Evolutionary conservation across 2,888 invertebrate species (phyloP), one percentile per base, ranked within the genome.

Genomic region (Polyommatus iphigenia): DNA sequence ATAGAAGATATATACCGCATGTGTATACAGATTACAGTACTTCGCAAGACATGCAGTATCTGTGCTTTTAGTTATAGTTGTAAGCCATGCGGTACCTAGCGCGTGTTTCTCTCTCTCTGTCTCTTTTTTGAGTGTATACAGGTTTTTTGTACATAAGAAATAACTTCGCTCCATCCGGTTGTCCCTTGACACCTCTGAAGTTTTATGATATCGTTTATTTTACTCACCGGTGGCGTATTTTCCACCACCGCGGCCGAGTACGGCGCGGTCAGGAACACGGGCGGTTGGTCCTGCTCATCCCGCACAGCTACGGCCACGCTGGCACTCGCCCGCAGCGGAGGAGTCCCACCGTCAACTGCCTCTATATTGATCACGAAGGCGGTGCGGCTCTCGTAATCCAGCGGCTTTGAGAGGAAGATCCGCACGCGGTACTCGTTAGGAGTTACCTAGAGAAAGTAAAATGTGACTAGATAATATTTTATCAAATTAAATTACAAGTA

Each of bases 241-340:
- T 98, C 98, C 4, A 96, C 94, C 0, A 98, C 95, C 0, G 96
- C 96, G 0, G 96, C 96, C 5, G 97, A 97, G 85, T 97, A 98
- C 0, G 98, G 98, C 0, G 97, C 96, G 85, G 97, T 97, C 0
- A 96, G 87, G 84, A 98, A 98, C n/a, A 95, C 91, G 0, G 98
- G 98, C 8, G 97, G 96, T 83, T 97, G 97, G 88, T 98, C 98
- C 86, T 96, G 98, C 0, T 97, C 96, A 85, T 98, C 98, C 79
- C 96, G 91, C 7, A 98, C 95, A 67, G 96, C 96, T 0, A 97
- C 96, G 0, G 97, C 95, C 15, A 98, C 95, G 71, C 96, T 96
- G 0, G 97, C 97, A 20, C 95, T 90, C 0, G 97, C 96, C 57
- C 95, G 95, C 6, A 97, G 87, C 0, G 96, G 95, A 82, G 95